Evolutionary conservation across 92 coral and sea anemone species (phyloP).

Genomic region (Umimayanthus chanpuru): DNA sequence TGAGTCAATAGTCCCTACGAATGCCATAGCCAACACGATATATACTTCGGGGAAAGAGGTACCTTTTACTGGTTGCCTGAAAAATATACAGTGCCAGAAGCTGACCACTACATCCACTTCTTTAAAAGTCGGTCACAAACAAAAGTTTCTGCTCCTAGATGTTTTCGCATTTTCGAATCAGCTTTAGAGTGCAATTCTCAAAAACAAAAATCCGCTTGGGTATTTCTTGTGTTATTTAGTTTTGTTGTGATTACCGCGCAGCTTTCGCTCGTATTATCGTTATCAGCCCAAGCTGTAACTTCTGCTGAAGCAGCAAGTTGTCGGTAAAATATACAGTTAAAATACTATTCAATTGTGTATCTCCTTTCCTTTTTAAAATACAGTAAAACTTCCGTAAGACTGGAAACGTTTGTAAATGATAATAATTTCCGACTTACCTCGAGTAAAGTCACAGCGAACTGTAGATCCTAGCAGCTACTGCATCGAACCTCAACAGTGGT

Average conservation of each 20-base stretch:
- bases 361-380: background rate
- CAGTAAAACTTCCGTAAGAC: background rate
- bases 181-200: background rate
- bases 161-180: no score
- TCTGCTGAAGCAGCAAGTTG: background rate
- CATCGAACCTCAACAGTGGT: constrained; percentile 4
- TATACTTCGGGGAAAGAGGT: background rate
- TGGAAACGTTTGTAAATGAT: background rate
- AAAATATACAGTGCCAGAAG: no score
- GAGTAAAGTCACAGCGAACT: background rate
- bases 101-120: no score
- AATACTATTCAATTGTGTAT: background rate
- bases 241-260: background rate
- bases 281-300: background rate
- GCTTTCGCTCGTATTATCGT: background rate
- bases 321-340: no score
- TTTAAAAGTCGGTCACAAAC: no score
- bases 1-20: background rate
- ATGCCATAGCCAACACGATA: background rate
- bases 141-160: background rate
- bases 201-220: background rate
- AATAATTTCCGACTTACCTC: background rate
- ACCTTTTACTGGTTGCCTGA: background rate
- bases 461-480: background rate
- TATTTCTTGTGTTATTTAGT: background rate